A percentile compares a stretch with the other conserved stretches of the same genome.
Conservation (phyloP, 2,888 invertebrate genomes). For the Acleris emargana region DNA sequence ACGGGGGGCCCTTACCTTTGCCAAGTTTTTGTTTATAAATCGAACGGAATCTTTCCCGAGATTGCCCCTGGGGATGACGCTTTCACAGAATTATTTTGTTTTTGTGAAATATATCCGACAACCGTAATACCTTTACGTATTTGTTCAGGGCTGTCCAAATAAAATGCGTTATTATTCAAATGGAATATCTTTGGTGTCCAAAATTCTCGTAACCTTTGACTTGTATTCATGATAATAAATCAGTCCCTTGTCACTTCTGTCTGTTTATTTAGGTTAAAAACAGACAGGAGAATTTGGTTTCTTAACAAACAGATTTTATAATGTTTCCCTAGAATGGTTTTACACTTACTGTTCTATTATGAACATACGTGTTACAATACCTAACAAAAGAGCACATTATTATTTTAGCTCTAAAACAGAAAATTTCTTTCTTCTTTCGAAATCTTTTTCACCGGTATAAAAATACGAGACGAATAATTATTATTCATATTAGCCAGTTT, state of each 20-base stretch:
- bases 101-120: slow-evolving; percentile 40
- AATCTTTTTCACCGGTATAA: no score
- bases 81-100: slow-evolving; percentile 50
- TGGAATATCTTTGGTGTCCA: background rate
- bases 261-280: background rate
- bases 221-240: background rate
- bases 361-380: no score
- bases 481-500: no score
- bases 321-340: no score
- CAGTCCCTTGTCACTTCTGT: background rate
- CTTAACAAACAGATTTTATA: no score
- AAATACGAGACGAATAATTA: no score
- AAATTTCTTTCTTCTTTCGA: no score
- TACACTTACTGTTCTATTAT: no score
- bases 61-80: slow-evolving; percentile 44
- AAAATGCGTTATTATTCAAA: slow-evolving; percentile 13
- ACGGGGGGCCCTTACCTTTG: slow-evolving; percentile 44
- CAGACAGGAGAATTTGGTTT: no score
- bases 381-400: no score
- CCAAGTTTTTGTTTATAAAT: slow-evolving; percentile 47
- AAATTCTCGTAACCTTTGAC: background rate
- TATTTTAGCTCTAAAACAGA: no score
- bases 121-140: slow-evolving; percentile 13
- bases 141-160: slow-evolving; percentile 16
- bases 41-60: slow-evolving; percentile 42